Base-by-base conservation (phyloP, 1,140 invertebrate genomes). In the Sitophilus oryzae region DNA sequence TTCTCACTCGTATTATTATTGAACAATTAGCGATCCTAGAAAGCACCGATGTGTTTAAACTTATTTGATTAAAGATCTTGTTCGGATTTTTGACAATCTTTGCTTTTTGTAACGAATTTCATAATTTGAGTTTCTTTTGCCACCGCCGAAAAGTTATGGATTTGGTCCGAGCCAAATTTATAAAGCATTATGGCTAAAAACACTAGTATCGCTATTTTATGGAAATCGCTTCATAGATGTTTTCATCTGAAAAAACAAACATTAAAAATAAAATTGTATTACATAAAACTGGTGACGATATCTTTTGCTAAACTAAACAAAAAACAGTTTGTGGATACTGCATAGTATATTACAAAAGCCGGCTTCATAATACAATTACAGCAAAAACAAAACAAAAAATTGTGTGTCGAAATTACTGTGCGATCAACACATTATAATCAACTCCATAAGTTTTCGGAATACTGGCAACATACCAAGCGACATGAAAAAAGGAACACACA, bases 341-440 rank as follows among this genome's bases (percentile, higher is more conserved):
- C n/a, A n/a, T n/a, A n/a, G n/a, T n/a, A n/a, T n/a, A n/a, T n/a
- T n/a, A n/a, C n/a, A n/a, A n/a, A n/a, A n/a, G n/a, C n/a, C n/a
- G 10, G 19, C 18, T 15, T 18, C 6, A 15, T 4, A 40, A 6
- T 14, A 40, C 4, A 20, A 53, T 42, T 41, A 54, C 20, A 30
- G 43, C 45, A 47, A 44, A 48, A 35, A 10, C 42, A 30, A 30
- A 42, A 56, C 25, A 22, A 41, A 16, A 45, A 42, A 42, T 25
- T 18, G 46, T 14, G 52, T 47, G 52, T 44, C 4, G 14, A 21
- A 20, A 50, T 41, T 15, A 15, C 38, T 21, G 53, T 56, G 53
- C 53, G 43, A 53, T 48, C 40, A 41, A 56, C 46, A 56, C 45
- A 40, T 56, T 56, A 56, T 30, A 30, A 30, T 56, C 53, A 56